Evolutionary conservation across 2,888 invertebrate genomes (phyloP).

Genomic region (Vesta saturnalis): DNA sequence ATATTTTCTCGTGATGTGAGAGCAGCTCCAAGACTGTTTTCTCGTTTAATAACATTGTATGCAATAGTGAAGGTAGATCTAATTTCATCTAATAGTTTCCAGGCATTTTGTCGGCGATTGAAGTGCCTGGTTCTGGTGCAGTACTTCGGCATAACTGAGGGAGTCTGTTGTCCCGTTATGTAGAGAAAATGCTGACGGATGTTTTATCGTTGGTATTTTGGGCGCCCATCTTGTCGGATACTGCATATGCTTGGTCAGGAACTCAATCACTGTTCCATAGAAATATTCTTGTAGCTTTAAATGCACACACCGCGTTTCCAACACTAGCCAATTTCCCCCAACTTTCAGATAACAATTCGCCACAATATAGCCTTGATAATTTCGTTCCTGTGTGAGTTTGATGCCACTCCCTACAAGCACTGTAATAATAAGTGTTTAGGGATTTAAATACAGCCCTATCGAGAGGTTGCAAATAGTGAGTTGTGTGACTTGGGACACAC

Average conservation of each 20-base stretch:
- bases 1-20: not conserved
- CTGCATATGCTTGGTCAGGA: not conserved
- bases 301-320: not conserved
- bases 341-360: not conserved
- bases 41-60: not conserved
- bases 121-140: not conserved
- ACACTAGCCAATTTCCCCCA: conserved; percentile 2
- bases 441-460: not conserved
- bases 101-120: not conserved
- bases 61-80: not conserved
- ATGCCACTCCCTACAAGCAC: not conserved
- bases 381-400: not conserved
- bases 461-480: not conserved
- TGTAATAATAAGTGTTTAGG: not conserved
- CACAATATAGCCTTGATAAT: not conserved
- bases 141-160: not conserved
- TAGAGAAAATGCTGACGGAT: not conserved
- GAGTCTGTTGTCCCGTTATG: not conserved
- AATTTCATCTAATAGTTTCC: not conserved
- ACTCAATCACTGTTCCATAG: not conserved
- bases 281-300: not conserved
- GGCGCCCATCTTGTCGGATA: not conserved
- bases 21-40: not conserved
- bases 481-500: not conserved
- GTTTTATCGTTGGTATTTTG: not conserved